Evolutionary conservation across 1,140 invertebrate species (phyloP).

Genomic region (Drosophila dunni): DNA sequence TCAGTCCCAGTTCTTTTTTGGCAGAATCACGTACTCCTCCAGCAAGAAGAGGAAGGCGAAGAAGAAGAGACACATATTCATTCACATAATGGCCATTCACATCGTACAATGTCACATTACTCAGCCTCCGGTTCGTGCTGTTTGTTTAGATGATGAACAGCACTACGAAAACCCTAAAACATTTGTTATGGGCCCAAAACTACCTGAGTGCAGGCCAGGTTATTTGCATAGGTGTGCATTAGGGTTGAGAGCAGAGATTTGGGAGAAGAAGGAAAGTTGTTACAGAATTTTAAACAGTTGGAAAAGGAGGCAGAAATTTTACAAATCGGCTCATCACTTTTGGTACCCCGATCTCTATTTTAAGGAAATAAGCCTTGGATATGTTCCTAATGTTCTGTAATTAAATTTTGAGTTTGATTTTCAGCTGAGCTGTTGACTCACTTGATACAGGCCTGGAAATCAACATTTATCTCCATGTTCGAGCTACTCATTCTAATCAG

Average conservation of each 20-base stretch:
- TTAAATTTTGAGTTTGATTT: too few species aligned
- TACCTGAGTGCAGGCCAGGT: conserved; percentile 31
- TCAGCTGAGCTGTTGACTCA: not conserved
- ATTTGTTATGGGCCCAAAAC: conserved; percentile 2
- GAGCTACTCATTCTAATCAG: not conserved
- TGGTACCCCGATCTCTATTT: too few species aligned
- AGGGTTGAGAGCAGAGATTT: not conserved
- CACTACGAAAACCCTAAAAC: not conserved
- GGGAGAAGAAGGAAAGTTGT: not conserved
- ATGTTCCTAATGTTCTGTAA: too few species aligned
- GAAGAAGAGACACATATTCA: conserved; percentile 23
- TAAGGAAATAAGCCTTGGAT: too few species aligned
- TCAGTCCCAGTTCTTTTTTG: conserved; percentile 6
- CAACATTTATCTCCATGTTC: conserved; percentile 4
- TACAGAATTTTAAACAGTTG: too few species aligned
- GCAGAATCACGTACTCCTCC: conserved; percentile 11
- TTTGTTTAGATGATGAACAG: conserved; percentile 33
- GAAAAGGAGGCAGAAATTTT: too few species aligned
- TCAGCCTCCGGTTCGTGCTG: conserved; percentile 36
- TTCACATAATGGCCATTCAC: conserved; percentile 49
- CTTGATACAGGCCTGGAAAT: not conserved
- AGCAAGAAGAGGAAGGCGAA: not conserved
- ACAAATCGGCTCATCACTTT: too few species aligned
- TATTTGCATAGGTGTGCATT: conserved; percentile 45
- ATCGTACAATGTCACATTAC: conserved; percentile 48